Percentiles rank a stretch among this genome's conserved stretches.
phyloP scores from a whole-genome alignment of 2,888 invertebrate genomes.

The Chesias legatella region DNA sequence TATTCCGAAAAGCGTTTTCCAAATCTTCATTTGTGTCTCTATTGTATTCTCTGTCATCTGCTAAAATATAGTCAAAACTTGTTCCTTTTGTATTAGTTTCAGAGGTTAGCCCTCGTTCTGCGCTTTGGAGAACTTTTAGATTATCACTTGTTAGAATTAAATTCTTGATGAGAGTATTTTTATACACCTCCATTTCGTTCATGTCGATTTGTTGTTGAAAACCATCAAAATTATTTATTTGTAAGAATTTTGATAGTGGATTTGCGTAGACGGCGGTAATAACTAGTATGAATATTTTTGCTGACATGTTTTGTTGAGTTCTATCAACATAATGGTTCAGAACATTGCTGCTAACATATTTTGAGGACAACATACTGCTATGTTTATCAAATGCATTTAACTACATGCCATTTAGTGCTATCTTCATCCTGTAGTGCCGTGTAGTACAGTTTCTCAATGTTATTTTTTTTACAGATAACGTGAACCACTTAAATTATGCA shows the following conservation, averaged over 20 bases:
- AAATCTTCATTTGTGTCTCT: background rate
- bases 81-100: slow-evolving; percentile 13
- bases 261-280: slow-evolving; percentile 9
- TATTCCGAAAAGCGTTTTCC: background rate
- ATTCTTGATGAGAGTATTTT: slow-evolving; percentile 35
- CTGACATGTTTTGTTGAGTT: slow-evolving; percentile 13
- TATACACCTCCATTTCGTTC: slow-evolving; percentile 27
- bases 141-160: slow-evolving; percentile 37
- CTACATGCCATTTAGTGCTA: too few species aligned
- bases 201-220: slow-evolving; percentile 8
- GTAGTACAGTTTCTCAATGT: too few species aligned
- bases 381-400: too few species aligned
- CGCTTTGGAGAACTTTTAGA: slow-evolving; percentile 33
- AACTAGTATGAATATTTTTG: slow-evolving; percentile 12
- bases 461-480: too few species aligned
- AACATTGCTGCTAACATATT: background rate
- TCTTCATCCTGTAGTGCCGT: too few species aligned
- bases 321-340: slow-evolving; percentile 1
- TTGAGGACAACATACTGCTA: background rate
- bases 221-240: slow-evolving; percentile 28
- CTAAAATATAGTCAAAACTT: slow-evolving; percentile 2
- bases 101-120: slow-evolving; percentile 23
- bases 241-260: slow-evolving; percentile 19
- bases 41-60: background rate
- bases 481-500: too few species aligned